These are phyloP conservation scores for Caloenas nicobarica DNA, from an alignment of 2,113 vertebrate genomes.

Conservation along the genomic window DNA sequence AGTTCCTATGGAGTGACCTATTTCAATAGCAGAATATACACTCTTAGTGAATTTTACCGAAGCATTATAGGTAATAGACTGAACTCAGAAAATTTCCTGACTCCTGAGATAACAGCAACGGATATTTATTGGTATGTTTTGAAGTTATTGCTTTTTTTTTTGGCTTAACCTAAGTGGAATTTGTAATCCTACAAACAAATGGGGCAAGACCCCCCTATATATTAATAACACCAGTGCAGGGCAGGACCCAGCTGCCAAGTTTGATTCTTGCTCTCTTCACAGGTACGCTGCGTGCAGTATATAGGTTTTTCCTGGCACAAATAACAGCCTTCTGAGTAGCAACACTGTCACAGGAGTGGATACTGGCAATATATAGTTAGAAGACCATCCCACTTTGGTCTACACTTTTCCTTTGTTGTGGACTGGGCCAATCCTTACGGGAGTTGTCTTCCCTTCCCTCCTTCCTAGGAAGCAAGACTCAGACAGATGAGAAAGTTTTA, in stretches of 20 bases:
- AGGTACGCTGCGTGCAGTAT: rapidly evolving
- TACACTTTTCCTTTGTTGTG: rapidly evolving
- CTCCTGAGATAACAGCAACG: neutral
- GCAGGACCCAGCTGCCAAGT: rapidly evolving
- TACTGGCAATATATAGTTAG: neutral
- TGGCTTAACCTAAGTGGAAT: neutral
- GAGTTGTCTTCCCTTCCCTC: neutral
- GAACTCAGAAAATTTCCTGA: neutral
- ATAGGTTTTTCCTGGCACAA: neutral
- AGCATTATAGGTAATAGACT: neutral
- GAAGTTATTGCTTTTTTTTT: neutral
- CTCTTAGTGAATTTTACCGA: neutral
- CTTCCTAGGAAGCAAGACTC: neutral
- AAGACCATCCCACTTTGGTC: neutral
- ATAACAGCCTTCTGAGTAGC: neutral
- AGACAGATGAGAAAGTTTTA: neutral
- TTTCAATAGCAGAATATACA: neutral
- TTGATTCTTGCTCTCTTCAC: neutral
- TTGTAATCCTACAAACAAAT: neutral
- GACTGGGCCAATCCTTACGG: rapidly evolving
- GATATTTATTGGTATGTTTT: neutral
- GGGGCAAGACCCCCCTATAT: rapidly evolving
- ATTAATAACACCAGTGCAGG: rapidly evolving
- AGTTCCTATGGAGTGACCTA: neutral
- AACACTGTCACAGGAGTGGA: neutral